Evolutionary conservation across 1,140 invertebrate species (phyloP), one percentile per base, ranked within the genome.

Genomic region (Glomeris maerens): DNA sequence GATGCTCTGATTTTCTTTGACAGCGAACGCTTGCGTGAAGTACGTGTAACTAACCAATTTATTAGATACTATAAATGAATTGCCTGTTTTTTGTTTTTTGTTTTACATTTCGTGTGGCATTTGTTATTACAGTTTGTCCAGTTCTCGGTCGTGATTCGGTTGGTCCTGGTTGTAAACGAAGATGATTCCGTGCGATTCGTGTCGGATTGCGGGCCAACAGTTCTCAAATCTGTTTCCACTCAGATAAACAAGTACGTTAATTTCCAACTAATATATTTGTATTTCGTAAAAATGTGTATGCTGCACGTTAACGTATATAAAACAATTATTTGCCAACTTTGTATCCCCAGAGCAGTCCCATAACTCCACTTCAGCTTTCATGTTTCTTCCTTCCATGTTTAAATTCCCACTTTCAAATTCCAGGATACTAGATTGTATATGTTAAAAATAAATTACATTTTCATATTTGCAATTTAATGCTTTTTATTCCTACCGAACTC

Each of bases 121-220:
- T n/a, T n/a, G n/a, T n/a, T n/a, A n/a, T 55, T 60, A 74, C 72
- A 82, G 73, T 47, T 77, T 68, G 62, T 84, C 79, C 55, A 87
- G 64, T 59, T 82, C 76, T 61, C 74, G 73, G 27, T 74, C 62
- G 54, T 72, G 71, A 44, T 71, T 70, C 23, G 72, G 68, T 3
- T 70, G 68, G 45, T 74, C 72, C 17, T 74, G 72, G 57, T 77
- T 81, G 55, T 78, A 84, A 3, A 86, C 79, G 57, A 87, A 73
- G 42, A 87, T 73, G n/a, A 83, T 73, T 22, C 82, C 84, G 57
- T 78, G 73, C 1, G 75, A 68, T 60, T 80, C 77, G 61, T 74
- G 69, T 40, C 78, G 75, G 52, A 86, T 72, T 5, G 79, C 80
- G 45, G 83, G 78, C 84, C 84, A 88, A 62, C 80, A 85, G 14